Conservation (phyloP, 2,797 vertebrate species). For the Clamator glandarius region DNA sequence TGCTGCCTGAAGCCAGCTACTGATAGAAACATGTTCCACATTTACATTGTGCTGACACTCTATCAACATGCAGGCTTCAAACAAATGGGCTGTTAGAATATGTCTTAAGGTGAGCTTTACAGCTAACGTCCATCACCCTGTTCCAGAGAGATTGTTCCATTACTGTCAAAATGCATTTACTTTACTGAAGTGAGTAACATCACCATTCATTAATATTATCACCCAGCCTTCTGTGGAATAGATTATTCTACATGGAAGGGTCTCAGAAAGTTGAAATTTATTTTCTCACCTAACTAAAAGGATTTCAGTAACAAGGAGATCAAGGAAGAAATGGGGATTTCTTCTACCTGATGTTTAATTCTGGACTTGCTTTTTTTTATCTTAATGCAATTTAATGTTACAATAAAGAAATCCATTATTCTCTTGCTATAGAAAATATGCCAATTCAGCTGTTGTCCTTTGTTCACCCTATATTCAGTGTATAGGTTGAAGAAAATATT, state of each 20-base stretch:
- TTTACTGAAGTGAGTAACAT: not conserved
- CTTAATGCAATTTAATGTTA: not conserved
- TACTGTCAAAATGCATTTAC: not conserved
- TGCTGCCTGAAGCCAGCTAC: not conserved
- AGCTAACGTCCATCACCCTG: not conserved
- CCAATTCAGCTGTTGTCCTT: not conserved
- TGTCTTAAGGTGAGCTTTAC: not conserved
- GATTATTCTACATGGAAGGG: not conserved
- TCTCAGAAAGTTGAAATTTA: not conserved
- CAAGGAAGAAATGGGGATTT: not conserved
- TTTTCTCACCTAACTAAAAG: not conserved
- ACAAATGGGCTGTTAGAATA: not conserved
- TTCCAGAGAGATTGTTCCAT: not conserved
- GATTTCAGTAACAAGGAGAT: not conserved
- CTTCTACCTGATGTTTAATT: not conserved
- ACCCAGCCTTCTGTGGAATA: not conserved
- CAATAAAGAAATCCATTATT: not conserved
- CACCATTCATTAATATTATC: not conserved
- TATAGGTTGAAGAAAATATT: not conserved
- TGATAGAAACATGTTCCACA: accelerated
- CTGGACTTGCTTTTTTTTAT: not conserved
- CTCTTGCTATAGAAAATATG: not conserved
- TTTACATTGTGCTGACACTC: not conserved
- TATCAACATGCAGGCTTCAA: not conserved
- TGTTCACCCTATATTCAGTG: not conserved